A percentile compares a stretch with the other conserved stretches of the same genome.
Evolutionary conservation across 2,888 invertebrate species (phyloP).

Genomic region (Dasysyrphus tricinctus): DNA sequence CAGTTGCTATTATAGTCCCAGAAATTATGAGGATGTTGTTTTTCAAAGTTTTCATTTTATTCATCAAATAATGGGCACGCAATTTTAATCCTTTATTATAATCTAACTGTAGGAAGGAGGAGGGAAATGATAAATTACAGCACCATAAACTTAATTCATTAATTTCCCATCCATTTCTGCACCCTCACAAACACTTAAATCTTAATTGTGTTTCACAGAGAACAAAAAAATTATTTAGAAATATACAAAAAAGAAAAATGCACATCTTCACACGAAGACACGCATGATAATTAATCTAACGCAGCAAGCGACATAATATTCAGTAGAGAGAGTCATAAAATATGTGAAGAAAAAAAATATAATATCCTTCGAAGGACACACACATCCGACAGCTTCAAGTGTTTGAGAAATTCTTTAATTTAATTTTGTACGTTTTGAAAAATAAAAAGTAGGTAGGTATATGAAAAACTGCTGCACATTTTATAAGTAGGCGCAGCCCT

Average conservation of each 20-base stretch:
- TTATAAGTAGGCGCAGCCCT: constrained; percentile 52
- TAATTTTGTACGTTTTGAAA: constrained; percentile 35
- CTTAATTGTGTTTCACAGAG: constrained; percentile 19
- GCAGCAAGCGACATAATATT: constrained; percentile 36
- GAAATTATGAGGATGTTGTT: neutral
- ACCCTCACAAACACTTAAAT: constrained; percentile 18
- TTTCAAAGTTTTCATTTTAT: neutral
- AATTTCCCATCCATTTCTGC: neutral
- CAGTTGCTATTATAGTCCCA: too few relatives aligned
- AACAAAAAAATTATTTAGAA: neutral
- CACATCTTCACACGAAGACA: constrained; percentile 8
- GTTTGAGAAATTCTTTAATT: constrained; percentile 57
- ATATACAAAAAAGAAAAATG: neutral
- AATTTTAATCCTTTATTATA: neutral
- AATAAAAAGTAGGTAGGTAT: neutral
- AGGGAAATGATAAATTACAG: constrained; percentile 10
- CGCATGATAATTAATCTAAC: constrained; percentile 50
- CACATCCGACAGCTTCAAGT: constrained; percentile 48
- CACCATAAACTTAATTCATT: constrained; percentile 14
- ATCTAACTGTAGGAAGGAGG: neutral
- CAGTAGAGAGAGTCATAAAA: constrained; percentile 28
- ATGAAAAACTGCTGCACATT: constrained; percentile 38
- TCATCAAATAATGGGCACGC: constrained; percentile 7
- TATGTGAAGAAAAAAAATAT: neutral
- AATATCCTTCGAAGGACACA: constrained; percentile 49